Conservation (phyloP, 2,888 invertebrate species). For the Orthosia cruda region DNA sequence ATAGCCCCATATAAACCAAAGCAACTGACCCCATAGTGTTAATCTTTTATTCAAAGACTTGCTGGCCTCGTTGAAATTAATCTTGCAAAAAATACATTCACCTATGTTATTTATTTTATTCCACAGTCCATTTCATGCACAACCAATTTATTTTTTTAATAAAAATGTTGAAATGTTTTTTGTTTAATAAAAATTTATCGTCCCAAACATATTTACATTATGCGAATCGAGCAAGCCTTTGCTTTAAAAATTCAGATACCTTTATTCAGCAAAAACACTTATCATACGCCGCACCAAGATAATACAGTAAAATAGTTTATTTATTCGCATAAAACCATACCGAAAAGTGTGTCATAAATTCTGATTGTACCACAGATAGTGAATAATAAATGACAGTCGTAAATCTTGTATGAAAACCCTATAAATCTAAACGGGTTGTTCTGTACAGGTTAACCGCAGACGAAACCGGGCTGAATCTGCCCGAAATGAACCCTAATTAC, state of each 20-base stretch:
- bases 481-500: constrained; percentile 68
- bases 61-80: constrained; percentile 17
- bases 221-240: constrained; percentile 26
- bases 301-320: constrained; percentile 81
- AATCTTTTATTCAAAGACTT: constrained; percentile 31
- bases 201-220: constrained; percentile 26
- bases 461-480: constrained; percentile 57
- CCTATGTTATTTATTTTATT: constrained; percentile 14
- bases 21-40: background rate
- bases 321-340: constrained; percentile 82
- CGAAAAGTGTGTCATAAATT: constrained; percentile 89
- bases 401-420: constrained; percentile 90
- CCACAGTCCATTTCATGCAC: background rate
- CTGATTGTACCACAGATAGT: constrained; percentile 87
- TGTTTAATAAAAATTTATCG: background rate
- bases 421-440: constrained; percentile 88
- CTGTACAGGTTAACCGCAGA: constrained; percentile 80
- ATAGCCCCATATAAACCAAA: constrained; percentile 3
- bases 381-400: constrained; percentile 90
- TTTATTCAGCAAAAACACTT: constrained; percentile 64
- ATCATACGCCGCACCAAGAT: constrained; percentile 64
- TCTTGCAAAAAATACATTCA: constrained; percentile 28
- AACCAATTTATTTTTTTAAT: background rate
- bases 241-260: constrained; percentile 52
- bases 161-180: background rate